phyloP scores from a whole-genome alignment of 2,888 invertebrate species.

The Lottia gigantea region DNA sequence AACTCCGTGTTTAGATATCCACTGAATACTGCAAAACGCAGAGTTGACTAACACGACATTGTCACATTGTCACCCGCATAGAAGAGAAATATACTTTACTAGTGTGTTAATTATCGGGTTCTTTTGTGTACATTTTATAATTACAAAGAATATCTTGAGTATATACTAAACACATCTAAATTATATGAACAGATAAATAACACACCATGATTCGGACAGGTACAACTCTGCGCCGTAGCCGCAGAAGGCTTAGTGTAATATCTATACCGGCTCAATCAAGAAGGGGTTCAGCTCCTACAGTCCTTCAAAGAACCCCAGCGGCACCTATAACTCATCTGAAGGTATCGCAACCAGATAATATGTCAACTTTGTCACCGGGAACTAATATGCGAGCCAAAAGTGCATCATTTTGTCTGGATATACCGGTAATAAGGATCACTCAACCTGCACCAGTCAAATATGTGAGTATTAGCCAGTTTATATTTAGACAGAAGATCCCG shows the following conservation, averaged over 20 bases:
- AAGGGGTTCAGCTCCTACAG: conserved; percentile 20
- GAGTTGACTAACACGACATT: too few species aligned
- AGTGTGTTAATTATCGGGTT: too few species aligned
- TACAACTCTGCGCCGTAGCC: neutral
- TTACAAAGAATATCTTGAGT: too few species aligned
- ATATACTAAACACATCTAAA: too few species aligned
- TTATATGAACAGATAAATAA: too few species aligned
- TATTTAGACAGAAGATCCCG: too few species aligned
- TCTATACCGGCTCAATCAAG: conserved; percentile 14
- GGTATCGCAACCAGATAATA: neutral
- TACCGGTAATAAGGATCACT: neutral
- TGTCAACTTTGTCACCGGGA: neutral
- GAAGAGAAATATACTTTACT: too few species aligned
- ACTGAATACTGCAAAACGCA: too few species aligned
- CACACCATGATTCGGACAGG: neutral
- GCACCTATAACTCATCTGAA: neutral
- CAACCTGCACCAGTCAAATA: neutral
- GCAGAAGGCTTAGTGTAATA: neutral
- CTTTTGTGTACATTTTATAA: too few species aligned
- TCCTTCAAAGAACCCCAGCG: conserved; percentile 2
- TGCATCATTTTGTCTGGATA: conserved; percentile 6
- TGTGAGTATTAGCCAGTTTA: too few species aligned
- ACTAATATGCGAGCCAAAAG: neutral
- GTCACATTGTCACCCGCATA: too few species aligned
- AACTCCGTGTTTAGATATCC: too few species aligned